Evolutionary conservation across 1,140 invertebrate genomes (phyloP), one percentile per base, ranked within the genome.

Genomic region (Drosophila ogumai): DNA sequence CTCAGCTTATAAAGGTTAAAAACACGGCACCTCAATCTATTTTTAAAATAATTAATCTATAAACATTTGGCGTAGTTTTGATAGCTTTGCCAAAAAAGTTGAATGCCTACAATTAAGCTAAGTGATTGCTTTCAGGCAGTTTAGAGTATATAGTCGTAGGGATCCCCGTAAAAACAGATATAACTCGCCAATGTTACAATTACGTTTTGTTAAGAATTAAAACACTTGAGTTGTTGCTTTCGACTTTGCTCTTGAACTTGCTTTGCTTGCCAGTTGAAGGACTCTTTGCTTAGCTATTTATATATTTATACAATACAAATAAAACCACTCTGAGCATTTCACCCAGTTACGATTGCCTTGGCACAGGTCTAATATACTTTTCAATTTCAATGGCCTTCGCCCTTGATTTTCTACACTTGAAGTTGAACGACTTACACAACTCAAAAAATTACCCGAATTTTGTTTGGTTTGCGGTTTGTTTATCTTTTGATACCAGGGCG

Each of bases 391-490:
- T 58, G 66, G 68, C 54, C 69, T 63, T 34, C 40, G 36, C 47
- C 73, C 74, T 76, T 76, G 74, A 66, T 59, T 74, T 74, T 25
- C 13, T 10, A 28, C 40, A 56, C 49, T 25, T 55, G 22, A 49
- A 76, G 74, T 77, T 77, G 49, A 77, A 77, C 47, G 74, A 77
- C 74, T 77, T 77, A 49, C 34, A 59, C 68, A 74, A 73, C 63
- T 67, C 25, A 22, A 17, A 38, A 36, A 50, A 32, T 59, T 65
- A 12, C 6, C 31, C 31, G 40, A 41, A 65, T 50, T 75, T 22
- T 68, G 22, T 76, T 54, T 68, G 38, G 34, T 54, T 58, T 38
- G 34, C 36, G 34, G 17, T 56, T 77, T 75, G 72, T 68, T 55
- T 77, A 77, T 77, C 73, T 60, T 28, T 40, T 54, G 56, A 69